Evolutionary conservation across 2,113 vertebrate species (phyloP), one percentile per base, ranked within the genome.

Genomic region (Shinisaurus crocodilurus): DNA sequence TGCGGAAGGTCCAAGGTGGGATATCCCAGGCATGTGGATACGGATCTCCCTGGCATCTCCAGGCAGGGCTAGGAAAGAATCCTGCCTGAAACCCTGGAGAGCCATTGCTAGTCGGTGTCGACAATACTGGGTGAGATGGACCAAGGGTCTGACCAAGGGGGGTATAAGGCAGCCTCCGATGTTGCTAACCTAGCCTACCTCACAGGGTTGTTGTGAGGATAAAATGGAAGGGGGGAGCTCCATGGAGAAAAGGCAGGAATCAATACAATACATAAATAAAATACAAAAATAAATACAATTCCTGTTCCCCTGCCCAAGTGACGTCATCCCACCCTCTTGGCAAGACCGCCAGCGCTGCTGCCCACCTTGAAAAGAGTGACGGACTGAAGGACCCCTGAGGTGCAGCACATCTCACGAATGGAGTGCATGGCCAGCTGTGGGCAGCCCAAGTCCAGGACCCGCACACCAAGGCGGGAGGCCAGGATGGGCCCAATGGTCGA

Each of bases 371-470:
- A 99, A 75, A 99, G 99, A 12, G 96, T 96, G 96, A 98, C 97
- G 96, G 97, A 98, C 97, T 99, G 99, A 63, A 98, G 97, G 34
- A 99, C 98, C 0, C 99, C 98, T 0, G 98, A 98, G 85, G 98
- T 99, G 93, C 99, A 99, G 97, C 99, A 99, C 96, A 99, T 99
- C 97, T 99, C 99, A 37, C 99, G 97, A 96, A 99, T 99, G 83
- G 99, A 99, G 96, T 99, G 99, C 99, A 99, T 99, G 94, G 99
- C 98, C 88, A 99, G 98, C 91, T 99, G 99, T 0, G 99, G 99
- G 34, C 97, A 98, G 3, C 99, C 99, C 0, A 99, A 95, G 91
- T 99, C 99, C 93, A 98, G 94, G 27, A 99, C 99, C 0, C 98
- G 98, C 90, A 99, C 93, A 32, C 99, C 99, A 60, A 99, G 97